Evolutionary conservation across 2,888 invertebrate species (phyloP), one percentile per base, ranked within the genome.

Genomic region (Diaperis boleti): DNA sequence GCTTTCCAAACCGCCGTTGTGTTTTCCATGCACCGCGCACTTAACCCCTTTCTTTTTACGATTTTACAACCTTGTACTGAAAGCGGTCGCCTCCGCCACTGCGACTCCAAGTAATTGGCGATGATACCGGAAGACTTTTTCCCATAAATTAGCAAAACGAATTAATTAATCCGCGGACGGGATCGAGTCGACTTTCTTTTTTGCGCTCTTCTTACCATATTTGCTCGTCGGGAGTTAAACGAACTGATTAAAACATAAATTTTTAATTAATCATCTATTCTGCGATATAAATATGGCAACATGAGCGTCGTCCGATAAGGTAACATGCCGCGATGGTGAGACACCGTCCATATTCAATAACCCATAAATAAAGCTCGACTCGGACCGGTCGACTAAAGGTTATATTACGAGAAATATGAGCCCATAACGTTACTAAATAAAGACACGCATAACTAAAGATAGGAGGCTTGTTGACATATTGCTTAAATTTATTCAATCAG

Each of bases 381-480:
- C 57, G 44, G 54, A 56, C 54, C 17, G 44, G 50, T 56, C 59
- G 65, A 59, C 61, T 64, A 71, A 71, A 70, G 70, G 68, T 70
- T 67, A 71, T 68, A 71, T 68, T 65, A 69, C 56, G 55, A 69
- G 71, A 71, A 68, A 70, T 71, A 71, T 71, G 67, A 70, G 66
- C 59, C 66, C 65, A 66, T 67, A 68, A 68, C 65, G 62, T 67
- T 63, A 37, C 71, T 68, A 70, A 70, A 71, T 70, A 71, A 65
- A 69, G 71, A 65, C 62, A 66, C 35, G 68, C 66, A 68, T 71
- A 69, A 69, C 64, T 71, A 69, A 69, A 69, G 69, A 69, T 69
- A 71, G 68, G 68, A 69, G 68, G 66, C 68, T 66, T 56, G 62
- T 67, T 69, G 71, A 71, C 71, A 70, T 71, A 71, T 70, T 69